Percentiles rank a stretch among this genome's conserved stretches.
Conservation (phyloP, 2,113 vertebrate genomes). For the Panthera leo region DNA sequence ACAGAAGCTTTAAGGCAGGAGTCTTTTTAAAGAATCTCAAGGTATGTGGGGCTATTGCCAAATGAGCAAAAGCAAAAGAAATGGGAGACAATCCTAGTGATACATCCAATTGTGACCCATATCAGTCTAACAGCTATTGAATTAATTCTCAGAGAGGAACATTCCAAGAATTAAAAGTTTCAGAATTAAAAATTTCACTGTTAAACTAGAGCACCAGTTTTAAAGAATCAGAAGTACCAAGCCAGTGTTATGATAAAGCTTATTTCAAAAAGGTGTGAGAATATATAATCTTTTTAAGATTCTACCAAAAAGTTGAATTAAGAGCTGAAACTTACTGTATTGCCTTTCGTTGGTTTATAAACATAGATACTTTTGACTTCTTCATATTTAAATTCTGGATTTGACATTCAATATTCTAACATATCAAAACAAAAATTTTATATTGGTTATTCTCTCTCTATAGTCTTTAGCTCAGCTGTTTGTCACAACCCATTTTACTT, state of each 20-base stretch:
- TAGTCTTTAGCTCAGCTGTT: not conserved
- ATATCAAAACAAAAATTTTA: not conserved
- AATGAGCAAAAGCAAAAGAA: not conserved
- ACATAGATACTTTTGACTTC: not conserved
- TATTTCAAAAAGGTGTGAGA: not conserved
- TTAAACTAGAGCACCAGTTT: not conserved
- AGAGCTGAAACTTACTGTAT: not conserved
- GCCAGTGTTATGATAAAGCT: not conserved
- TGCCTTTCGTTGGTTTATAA: not conserved
- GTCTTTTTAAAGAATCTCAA: not conserved
- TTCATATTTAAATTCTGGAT: not conserved
- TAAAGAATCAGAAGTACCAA: not conserved
- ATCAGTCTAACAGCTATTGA: not conserved
- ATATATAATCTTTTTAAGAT: not conserved
- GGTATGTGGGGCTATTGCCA: not conserved
- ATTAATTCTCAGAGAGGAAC: not conserved
- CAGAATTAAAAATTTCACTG: not conserved
- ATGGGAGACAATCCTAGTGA: not conserved
- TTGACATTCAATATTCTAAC: not conserved
- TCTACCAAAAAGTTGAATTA: not conserved
- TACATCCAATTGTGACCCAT: not conserved
- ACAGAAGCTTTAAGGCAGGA: not conserved
- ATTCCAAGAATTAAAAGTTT: not conserved
- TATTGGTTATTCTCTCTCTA: not conserved
- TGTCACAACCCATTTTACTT: not conserved